Base-by-base conservation (phyloP, 2,888 invertebrate genomes). In the Timandra comae region DNA sequence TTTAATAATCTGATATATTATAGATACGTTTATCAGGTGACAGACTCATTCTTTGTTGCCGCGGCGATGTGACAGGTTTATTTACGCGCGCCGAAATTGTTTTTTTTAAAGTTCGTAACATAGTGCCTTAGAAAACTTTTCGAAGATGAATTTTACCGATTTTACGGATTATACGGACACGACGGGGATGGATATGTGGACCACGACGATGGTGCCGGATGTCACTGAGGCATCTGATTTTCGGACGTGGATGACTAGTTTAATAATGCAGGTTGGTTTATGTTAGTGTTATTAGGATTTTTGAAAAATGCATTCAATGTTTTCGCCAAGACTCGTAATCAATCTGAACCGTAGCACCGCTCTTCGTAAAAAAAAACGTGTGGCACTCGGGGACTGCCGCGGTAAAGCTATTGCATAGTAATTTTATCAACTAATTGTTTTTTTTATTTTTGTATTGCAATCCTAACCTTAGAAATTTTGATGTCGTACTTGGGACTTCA, bases 241-340 rank as follows among this genome's bases (percentile, higher is more conserved):
- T 10, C 62, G 79, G 40, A 55, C 64, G 9, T 81, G 80, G 81
- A 46, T 82, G 22, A 63, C 66, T 31, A 60, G 71, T 50, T 46
- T 74, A 27, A 53, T 82, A 16, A 27, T 78, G 41, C 55, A 80
- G 81, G 81, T 81, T 57, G 46, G 76, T 66, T 52, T 49, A 5
- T 9, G 23, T 23, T 8, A n/a, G n/a, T n/a, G n/a, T n/a, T n/a
- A n/a, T n/a, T n/a, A n/a, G n/a, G n/a, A n/a, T n/a, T n/a, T n/a
- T n/a, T n/a, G n/a, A n/a, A n/a, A n/a, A n/a, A n/a, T n/a, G n/a
- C n/a, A n/a, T n/a, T n/a, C n/a, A n/a, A n/a, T n/a, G n/a, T n/a
- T n/a, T n/a, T n/a, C n/a, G n/a, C n/a, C n/a, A n/a, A n/a, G n/a
- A n/a, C n/a, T n/a, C n/a, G n/a, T n/a, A n/a, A n/a, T n/a, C n/a